Evolutionary conservation across 2,888 invertebrate species (phyloP).

Genomic region (Apamea epomidion): DNA sequence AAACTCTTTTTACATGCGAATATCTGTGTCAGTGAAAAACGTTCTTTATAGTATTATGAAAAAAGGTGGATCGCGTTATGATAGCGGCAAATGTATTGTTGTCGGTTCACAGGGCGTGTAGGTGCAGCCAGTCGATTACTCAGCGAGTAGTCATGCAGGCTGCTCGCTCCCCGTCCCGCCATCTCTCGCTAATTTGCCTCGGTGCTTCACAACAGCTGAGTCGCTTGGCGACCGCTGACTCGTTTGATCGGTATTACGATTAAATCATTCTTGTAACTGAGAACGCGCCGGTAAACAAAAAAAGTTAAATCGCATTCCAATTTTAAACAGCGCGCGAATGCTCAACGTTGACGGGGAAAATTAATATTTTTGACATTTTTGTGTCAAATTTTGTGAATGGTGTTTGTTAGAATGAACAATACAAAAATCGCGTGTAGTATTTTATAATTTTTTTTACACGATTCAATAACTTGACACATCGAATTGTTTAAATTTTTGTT

Average conservation of each 20-base stretch:
- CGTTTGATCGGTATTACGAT: slow-evolving; percentile 83
- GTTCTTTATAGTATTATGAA: slow-evolving; percentile 38
- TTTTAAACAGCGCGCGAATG: slow-evolving; percentile 59
- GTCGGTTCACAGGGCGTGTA: slow-evolving; percentile 77
- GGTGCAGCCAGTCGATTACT: slow-evolving; percentile 85
- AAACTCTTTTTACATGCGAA: slow-evolving; percentile 43
- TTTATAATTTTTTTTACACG: slow-evolving; percentile 64
- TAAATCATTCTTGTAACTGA: slow-evolving; percentile 56
- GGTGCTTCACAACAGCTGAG: slow-evolving; percentile 77
- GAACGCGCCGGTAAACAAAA: slow-evolving; percentile 48
- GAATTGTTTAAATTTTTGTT: slow-evolving; percentile 66
- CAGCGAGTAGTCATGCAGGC: slow-evolving; percentile 86
- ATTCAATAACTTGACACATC: slow-evolving; percentile 49
- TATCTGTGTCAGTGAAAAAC: slow-evolving; percentile 34
- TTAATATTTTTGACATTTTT: slow-evolving; percentile 65
- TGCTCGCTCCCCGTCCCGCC: slow-evolving; percentile 74
- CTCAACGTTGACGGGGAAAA: slow-evolving; percentile 37
- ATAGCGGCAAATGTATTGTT: slow-evolving; percentile 54
- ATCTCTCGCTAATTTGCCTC: slow-evolving; percentile 76
- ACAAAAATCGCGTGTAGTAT: slow-evolving; percentile 79
- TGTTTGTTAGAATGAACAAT: slow-evolving; percentile 70
- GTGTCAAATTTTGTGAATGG: slow-evolving; percentile 84
- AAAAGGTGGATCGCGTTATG: slow-evolving; percentile 46
- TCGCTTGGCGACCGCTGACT: slow-evolving; percentile 84
- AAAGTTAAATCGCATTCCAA: slow-evolving; percentile 52